A percentile compares a stretch with the other conserved stretches of the same genome.
Conservation (phyloP, 2,113 vertebrate species). For the Kobus ellipsiprymnus region DNA sequence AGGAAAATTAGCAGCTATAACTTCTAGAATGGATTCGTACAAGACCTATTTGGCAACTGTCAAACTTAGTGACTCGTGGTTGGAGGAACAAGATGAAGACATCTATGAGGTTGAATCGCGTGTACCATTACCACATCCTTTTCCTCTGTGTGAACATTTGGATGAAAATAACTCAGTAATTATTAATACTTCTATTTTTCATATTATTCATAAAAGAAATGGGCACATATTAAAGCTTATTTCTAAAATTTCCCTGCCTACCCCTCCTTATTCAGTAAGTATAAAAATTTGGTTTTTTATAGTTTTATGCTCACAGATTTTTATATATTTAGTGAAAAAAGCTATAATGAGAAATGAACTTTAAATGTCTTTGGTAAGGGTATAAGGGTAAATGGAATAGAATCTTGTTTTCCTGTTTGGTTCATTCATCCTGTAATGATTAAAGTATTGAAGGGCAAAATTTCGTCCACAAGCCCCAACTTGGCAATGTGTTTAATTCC, state of each 20-base stretch:
- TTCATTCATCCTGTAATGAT: background rate
- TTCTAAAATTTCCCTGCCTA: conserved; percentile 96
- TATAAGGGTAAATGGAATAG: background rate
- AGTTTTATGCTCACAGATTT: background rate
- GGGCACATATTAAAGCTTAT: conserved; percentile 93
- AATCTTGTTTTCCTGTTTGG: background rate
- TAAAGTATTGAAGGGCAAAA: background rate
- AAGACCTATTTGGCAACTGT: conserved; percentile 84
- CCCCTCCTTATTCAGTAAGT: conserved; percentile 98
- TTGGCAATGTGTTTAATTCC: conserved; percentile 19
- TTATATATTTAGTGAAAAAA: background rate
- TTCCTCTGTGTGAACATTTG: conserved; percentile 84
- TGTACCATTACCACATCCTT: conserved; percentile 92
- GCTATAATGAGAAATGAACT: background rate
- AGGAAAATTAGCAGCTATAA: conserved; percentile 5
- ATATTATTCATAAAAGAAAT: conserved; percentile 86
- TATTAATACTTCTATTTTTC: conserved; percentile 93
- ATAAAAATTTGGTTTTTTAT: conserved; percentile 36
- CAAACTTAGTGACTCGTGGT: conserved; percentile 78
- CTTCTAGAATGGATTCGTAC: conserved; percentile 90
- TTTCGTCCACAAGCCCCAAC: background rate
- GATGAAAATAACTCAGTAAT: conserved; percentile 92
- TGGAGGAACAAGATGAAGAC: conserved; percentile 88
- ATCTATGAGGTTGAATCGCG: conserved; percentile 94
- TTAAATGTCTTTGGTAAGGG: background rate